Base-by-base conservation (phyloP, 2,888 invertebrate species). In the Antheraea assamensis region DNA sequence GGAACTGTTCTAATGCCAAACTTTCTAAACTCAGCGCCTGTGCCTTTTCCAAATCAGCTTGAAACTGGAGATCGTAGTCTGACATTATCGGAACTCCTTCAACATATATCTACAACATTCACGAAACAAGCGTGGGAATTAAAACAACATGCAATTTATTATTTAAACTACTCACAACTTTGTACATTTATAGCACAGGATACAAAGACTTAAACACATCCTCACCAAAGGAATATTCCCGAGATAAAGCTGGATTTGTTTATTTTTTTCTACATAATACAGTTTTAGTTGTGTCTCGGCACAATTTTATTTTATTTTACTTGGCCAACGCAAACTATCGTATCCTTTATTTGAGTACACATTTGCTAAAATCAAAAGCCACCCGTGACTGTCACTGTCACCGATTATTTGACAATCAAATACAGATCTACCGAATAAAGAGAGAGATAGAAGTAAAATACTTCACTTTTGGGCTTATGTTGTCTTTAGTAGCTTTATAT, bases 1-100 rank as follows among this genome's bases (percentile, higher is more conserved):
- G 95, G 89, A 97, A 98, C 87, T 97, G 97, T 85, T 98, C 98
- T 79, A 98, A 92, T 64, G 98, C 98, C 80, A 98, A 95, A 84
- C 97, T 97, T 93, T 98, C 98, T 85, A 98, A 94, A 92, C 98
- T 98, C 71, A 98, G 93, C 72, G 98, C 98, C 87, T 97, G 97
- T 2, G 98, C 98, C 89, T 97, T 96, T 90, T 98, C 98, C 88
- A 98, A 92, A 87, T 98, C 98, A 78, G 97, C 97, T 95, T 97
- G 96, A 87, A 97, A 98, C 90, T 98, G 97, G 83, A 96, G 96
- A 85, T 98, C 98, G 93, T 96, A 97, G 87, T 97, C 97, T 73
- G 95, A 94, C 95, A 95, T 95, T 84, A 82, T 92, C 80, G 81
- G 79, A 81, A 77, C 82, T 82, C 83, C 82, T 84, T 81, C 82